phyloP scores from a whole-genome alignment of 2,888 invertebrate species.

The Cephus sareptanus region DNA sequence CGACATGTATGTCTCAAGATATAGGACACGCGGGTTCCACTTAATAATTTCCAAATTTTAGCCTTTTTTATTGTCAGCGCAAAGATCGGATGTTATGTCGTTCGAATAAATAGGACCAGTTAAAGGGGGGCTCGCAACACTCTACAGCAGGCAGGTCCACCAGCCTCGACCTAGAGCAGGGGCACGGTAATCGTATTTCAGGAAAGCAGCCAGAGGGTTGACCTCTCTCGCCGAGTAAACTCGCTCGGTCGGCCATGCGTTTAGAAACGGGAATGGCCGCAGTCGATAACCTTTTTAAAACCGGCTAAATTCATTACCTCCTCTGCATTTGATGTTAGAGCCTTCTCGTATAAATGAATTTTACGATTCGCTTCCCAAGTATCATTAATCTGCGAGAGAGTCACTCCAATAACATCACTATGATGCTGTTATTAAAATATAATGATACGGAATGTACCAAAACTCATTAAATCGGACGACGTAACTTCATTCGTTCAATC shows the following conservation, averaged over 20 bases:
- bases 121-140: not conserved
- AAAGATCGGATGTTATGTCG: not conserved
- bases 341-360: slow-evolving; percentile 13
- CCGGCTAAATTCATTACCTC: slow-evolving; percentile 43
- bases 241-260: slow-evolving; percentile 39
- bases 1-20: too few species aligned
- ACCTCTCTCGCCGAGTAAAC: slow-evolving; percentile 7
- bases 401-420: not conserved
- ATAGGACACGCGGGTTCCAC: not conserved
- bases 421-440: not conserved
- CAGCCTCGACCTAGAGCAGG: not conserved
- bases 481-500: not conserved
- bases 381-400: not conserved
- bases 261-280: slow-evolving; percentile 36
- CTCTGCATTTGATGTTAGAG: slow-evolving; percentile 28
- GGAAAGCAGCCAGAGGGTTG: not conserved
- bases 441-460: not conserved
- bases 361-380: not conserved
- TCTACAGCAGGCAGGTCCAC: not conserved
- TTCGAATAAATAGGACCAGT: not conserved
- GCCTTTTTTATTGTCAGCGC: not conserved
- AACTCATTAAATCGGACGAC: not conserved
- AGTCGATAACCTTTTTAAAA: slow-evolving; percentile 49
- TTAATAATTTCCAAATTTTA: not conserved
- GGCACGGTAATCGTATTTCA: not conserved